phyloP scores from a whole-genome alignment of 2,113 vertebrate genomes.

The Mixornis gularis region DNA sequence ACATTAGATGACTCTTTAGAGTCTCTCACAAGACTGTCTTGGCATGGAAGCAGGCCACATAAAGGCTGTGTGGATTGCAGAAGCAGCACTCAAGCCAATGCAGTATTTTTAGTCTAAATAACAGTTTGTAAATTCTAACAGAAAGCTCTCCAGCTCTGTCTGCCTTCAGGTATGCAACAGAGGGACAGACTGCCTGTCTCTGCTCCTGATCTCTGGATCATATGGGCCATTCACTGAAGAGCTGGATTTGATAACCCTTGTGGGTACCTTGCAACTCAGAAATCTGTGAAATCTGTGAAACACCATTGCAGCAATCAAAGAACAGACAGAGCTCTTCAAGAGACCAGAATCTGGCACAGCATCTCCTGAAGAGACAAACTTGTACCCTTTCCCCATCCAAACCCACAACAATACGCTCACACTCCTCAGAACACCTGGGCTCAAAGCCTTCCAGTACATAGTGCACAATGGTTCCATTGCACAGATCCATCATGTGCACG shows the following conservation, averaged over 20 bases:
- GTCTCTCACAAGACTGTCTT: background rate
- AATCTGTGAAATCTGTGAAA: background rate
- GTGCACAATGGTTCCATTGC: background rate
- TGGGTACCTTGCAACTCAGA: background rate
- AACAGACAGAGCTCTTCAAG: background rate
- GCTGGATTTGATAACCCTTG: background rate
- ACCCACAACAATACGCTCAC: background rate
- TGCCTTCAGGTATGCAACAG: background rate
- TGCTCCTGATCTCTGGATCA: background rate
- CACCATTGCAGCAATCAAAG: background rate
- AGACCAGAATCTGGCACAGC: background rate
- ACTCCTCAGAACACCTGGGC: background rate
- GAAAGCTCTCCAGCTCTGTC: background rate
- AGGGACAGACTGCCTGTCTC: background rate
- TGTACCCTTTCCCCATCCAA: background rate
- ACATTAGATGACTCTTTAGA: background rate
- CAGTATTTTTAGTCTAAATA: background rate
- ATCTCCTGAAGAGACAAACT: background rate
- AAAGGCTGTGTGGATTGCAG: background rate
- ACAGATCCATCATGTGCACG: background rate
- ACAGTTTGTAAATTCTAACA: background rate
- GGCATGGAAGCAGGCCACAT: background rate
- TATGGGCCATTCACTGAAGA: background rate
- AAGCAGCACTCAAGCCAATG: background rate
- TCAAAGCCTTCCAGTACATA: background rate